Evolutionary conservation across 2,888 invertebrate genomes (phyloP).

Genomic region (Drosophila austrosaltans): DNA sequence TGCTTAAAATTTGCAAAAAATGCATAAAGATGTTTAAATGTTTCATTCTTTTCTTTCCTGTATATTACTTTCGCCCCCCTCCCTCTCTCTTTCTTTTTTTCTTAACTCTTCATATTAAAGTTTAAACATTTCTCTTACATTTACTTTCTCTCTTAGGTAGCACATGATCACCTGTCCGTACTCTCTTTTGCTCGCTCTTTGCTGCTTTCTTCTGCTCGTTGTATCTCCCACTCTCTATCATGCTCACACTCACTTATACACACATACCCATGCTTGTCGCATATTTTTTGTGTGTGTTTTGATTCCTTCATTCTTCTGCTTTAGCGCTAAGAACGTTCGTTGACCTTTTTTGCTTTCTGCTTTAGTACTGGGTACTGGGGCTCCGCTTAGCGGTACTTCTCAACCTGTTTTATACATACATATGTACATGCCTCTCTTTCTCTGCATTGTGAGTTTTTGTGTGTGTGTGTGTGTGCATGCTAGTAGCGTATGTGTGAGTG

Average conservation of each 20-base stretch:
- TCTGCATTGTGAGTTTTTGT: background rate
- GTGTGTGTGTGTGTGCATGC: slow-evolving; percentile 15
- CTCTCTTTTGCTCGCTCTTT: slow-evolving; percentile 35
- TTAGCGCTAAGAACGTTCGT: slow-evolving; percentile 81
- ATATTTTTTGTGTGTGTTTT: slow-evolving; percentile 80
- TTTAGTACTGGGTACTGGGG: slow-evolving; percentile 35
- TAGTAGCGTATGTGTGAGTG: slow-evolving; percentile 21
- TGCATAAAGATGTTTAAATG: slow-evolving; percentile 1
- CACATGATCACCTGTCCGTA: slow-evolving; percentile 8
- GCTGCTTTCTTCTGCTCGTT: slow-evolving; percentile 27
- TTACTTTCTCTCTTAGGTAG: background rate
- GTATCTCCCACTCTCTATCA: slow-evolving; percentile 33
- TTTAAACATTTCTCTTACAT: slow-evolving; percentile 12
- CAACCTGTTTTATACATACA: slow-evolving; percentile 73
- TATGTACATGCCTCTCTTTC: slow-evolving; percentile 49
- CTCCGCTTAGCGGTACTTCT: slow-evolving; percentile 76
- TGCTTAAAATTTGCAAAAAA: slow-evolving; percentile 11
- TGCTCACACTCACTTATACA: slow-evolving; percentile 28
- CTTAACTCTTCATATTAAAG: background rate
- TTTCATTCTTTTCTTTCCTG: slow-evolving; percentile 1
- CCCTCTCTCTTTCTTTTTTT: background rate
- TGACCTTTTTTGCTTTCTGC: slow-evolving; percentile 71
- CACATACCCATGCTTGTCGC: slow-evolving; percentile 46
- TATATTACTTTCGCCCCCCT: background rate
- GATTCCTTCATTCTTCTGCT: slow-evolving; percentile 80